These are phyloP conservation scores for Cryptoblepharus egeriae DNA, from an alignment of 2,797 vertebrate genomes.

Conservation along the genomic window DNA sequence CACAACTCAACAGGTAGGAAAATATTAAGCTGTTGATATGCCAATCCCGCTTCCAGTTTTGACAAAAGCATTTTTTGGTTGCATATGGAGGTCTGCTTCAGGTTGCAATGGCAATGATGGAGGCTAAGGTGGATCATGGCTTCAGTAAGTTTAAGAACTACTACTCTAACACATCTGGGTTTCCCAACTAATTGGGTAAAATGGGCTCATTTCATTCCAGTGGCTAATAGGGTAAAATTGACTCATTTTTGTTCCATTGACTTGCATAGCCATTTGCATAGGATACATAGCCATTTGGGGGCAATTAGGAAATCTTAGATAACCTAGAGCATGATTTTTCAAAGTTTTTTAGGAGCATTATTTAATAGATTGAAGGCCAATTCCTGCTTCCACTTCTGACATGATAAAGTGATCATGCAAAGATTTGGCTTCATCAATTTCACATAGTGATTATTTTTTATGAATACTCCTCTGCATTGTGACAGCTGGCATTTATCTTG, in stretches of 20 bases:
- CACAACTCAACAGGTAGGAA: too few relatives aligned
- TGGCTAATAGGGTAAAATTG: neutral
- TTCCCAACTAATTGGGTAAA: neutral
- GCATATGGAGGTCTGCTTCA: too few relatives aligned
- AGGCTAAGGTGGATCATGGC: too few relatives aligned
- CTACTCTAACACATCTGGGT: neutral
- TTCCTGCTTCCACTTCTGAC: neutral
- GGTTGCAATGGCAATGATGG: too few relatives aligned
- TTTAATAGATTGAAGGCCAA: neutral
- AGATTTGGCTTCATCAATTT: neutral
- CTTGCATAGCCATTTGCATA: too few relatives aligned
- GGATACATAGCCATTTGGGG: neutral
- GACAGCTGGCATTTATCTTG: neutral
- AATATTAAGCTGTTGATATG: too few relatives aligned
- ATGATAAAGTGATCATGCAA: neutral
- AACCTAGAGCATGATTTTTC: neutral
- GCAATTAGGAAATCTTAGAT: neutral
- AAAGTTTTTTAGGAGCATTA: neutral
- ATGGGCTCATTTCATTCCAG: neutral
- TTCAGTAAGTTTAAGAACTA: neutral
- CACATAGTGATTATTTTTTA: neutral
- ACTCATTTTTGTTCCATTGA: neutral
- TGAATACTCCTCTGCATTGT: neutral
- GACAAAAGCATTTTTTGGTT: too few relatives aligned
- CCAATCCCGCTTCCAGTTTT: too few relatives aligned